These are phyloP conservation scores for Jacana jacana DNA, from an alignment of 2,113 vertebrate genomes.

Conservation along the genomic window DNA sequence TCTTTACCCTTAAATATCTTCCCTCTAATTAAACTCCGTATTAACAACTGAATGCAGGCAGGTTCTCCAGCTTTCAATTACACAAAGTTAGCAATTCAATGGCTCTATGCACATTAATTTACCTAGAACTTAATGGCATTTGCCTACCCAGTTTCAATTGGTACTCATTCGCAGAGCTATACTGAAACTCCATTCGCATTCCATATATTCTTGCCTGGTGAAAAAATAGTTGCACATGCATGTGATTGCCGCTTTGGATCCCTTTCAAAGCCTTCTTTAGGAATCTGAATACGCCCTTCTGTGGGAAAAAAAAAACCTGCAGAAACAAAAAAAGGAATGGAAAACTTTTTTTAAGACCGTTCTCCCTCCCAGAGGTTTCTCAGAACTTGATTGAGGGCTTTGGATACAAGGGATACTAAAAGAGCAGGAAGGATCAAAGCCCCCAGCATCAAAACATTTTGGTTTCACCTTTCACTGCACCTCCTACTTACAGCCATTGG, in stretches of 20 bases:
- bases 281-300: constrained; percentile 62
- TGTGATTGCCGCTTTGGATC: constrained; percentile 59
- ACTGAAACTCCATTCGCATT: constrained; percentile 44
- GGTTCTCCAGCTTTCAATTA: constrained; percentile 64
- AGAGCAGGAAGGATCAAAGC: constrained; percentile 22
- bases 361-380: constrained; percentile 43
- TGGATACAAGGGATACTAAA: constrained; percentile 24
- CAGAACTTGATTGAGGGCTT: constrained; percentile 22
- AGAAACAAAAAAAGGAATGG: constrained; percentile 36
- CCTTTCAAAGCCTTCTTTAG: constrained; percentile 59
- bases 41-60: constrained; percentile 25
- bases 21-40: constrained; percentile 65
- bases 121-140: constrained; percentile 42
- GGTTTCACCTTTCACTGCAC: constrained; percentile 51
- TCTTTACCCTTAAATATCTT: constrained; percentile 33
- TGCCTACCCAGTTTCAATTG: not conserved
- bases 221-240: constrained; percentile 64
- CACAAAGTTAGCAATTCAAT: constrained; percentile 19
- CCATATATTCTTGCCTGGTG: constrained; percentile 50
- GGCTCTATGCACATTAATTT: constrained; percentile 33
- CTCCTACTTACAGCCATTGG: constrained; percentile 4
- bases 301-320: constrained; percentile 62
- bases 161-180: not conserved
- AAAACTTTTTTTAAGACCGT: not conserved
- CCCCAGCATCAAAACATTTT: constrained; percentile 29